Percentiles rank a stretch among this genome's conserved stretches.
phyloP scores from a whole-genome alignment of 35 echinoderm and acorn worm species.

The Ptychodera flava region DNA sequence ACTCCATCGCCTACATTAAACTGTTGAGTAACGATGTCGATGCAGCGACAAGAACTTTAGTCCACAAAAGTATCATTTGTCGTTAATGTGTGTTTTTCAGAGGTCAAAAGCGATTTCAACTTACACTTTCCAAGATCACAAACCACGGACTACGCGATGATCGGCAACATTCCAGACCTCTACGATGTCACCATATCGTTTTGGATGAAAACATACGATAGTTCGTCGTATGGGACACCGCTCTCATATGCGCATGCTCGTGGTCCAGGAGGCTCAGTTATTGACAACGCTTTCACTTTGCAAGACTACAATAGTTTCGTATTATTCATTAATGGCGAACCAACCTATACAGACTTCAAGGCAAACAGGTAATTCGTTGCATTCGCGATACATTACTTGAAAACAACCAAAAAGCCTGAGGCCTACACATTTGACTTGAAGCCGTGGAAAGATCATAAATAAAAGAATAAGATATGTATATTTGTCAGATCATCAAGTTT shows the following conservation, averaged over 20 bases:
- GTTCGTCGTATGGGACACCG: conserved; percentile 31
- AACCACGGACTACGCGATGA: conserved; percentile 18
- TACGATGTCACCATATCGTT: conserved; percentile 55
- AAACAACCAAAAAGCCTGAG: no score
- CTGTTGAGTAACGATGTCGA: no score
- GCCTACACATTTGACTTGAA: no score
- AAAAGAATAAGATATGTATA: no score
- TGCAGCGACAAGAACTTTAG: no score
- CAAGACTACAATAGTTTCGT: no score
- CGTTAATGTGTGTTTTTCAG: no score
- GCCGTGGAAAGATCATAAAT: no score
- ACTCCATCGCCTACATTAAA: no score
- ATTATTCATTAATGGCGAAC: conserved; percentile 52
- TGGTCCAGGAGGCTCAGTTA: not conserved
- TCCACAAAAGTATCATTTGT: no score
- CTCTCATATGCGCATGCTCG: conserved; percentile 42
- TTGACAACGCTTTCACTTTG: conserved; percentile 59
- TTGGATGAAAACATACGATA: conserved; percentile 58
- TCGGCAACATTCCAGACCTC: conserved; percentile 39
- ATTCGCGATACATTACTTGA: not conserved
- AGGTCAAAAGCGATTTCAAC: conserved; percentile 34
- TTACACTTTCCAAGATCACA: conserved; percentile 28
- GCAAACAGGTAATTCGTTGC: conserved; percentile 36
- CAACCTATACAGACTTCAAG: conserved; percentile 31
- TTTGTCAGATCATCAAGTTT: no score